A percentile compares a stretch with the other conserved stretches of the same genome.
Evolutionary conservation across 2,888 invertebrate species (phyloP).

Genomic region (Diplolepis rosae): DNA sequence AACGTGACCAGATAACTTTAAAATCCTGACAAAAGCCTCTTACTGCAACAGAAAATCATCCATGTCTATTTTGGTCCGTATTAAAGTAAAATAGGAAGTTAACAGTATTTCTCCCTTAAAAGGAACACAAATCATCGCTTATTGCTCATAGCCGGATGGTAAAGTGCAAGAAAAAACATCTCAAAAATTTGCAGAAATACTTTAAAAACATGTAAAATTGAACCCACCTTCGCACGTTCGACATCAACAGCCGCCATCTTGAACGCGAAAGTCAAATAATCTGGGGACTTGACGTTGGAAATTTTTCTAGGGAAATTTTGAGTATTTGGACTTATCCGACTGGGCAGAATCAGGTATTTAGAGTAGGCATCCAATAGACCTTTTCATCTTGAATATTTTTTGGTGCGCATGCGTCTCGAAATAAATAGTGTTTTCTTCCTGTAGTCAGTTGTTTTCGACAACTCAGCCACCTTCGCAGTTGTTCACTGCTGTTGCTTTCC

Average conservation of each 20-base stretch:
- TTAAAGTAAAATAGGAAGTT: slow-evolving; percentile 22
- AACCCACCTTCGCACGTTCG: slow-evolving; percentile 71
- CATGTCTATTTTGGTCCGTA: slow-evolving; percentile 19
- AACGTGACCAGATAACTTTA: slow-evolving; percentile 95
- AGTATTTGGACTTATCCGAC: no score
- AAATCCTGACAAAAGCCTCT: slow-evolving; percentile 78
- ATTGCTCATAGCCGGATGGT: slow-evolving; percentile 11
- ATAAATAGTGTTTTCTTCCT: no score
- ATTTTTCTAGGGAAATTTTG: no score
- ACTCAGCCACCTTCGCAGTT: no score
- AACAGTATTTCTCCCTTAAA: slow-evolving; percentile 42
- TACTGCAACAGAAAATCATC: slow-evolving; percentile 59
- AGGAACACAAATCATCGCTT: slow-evolving; percentile 6
- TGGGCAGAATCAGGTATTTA: no score
- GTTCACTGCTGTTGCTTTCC: no score
- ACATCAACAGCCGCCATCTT: slow-evolving; percentile 78
- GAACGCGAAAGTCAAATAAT: not conserved
- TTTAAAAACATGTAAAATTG: slow-evolving; percentile 36
- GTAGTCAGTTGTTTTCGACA: no score
- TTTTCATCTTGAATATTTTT: no score
- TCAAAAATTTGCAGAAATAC: not conserved
- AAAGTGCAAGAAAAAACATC: not conserved
- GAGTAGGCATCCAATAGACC: no score
- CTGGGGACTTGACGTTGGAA: not conserved
- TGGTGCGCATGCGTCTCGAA: no score